Evolutionary conservation across 2,888 invertebrate genomes (phyloP).

Genomic region (Phengaris alcon): DNA sequence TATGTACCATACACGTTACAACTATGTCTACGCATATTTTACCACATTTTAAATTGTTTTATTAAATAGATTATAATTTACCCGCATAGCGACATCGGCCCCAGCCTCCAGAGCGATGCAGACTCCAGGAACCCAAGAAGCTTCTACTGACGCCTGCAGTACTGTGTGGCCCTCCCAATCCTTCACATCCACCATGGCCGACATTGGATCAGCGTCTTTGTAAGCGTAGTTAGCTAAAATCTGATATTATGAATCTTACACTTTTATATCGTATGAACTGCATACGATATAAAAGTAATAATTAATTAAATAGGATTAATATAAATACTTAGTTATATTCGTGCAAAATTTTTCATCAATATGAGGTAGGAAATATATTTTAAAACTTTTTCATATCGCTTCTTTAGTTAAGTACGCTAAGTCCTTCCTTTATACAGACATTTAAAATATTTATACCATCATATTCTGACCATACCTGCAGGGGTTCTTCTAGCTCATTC

Average conservation of each 20-base stretch:
- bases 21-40: not conserved
- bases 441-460: not conserved
- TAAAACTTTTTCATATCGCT: too few species aligned
- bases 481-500: constrained; percentile 60
- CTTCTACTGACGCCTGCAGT: constrained; percentile 71
- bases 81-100: constrained; percentile 71
- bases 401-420: too few species aligned
- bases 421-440: too few species aligned
- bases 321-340: too few species aligned
- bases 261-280: not conserved
- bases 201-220: constrained; percentile 58
- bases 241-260: constrained; percentile 42
- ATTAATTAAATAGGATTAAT: not conserved
- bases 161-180: constrained; percentile 74
- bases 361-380: too few species aligned
- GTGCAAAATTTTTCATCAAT: too few species aligned
- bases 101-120: constrained; percentile 74
- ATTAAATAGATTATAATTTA: constrained; percentile 37
- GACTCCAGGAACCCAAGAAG: constrained; percentile 74
- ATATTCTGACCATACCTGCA: constrained; percentile 51
- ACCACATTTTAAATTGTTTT: too few species aligned
- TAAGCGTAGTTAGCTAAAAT: constrained; percentile 61
- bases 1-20: not conserved
- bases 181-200: constrained; percentile 66
- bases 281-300: too few species aligned